A percentile compares a stretch with the other conserved stretches of the same genome.
Conservation (phyloP, 2,797 vertebrate genomes). For the Babyrousa celebensis region DNA sequence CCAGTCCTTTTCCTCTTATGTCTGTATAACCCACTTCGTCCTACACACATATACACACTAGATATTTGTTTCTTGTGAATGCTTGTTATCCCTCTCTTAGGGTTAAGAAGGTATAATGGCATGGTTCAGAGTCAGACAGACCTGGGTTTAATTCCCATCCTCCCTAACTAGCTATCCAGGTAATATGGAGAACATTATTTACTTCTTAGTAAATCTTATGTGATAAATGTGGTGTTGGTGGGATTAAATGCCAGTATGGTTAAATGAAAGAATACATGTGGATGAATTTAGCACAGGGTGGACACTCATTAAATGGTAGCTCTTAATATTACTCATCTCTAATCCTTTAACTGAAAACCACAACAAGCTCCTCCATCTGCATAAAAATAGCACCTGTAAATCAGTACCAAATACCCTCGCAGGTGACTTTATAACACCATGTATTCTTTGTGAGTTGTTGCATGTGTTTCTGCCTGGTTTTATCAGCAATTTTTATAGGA, state of each 20-base stretch:
- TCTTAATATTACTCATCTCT: constrained; percentile 21
- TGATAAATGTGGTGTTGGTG: neutral
- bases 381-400: neutral
- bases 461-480: constrained; percentile 5
- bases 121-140: neutral
- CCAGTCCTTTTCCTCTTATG: neutral
- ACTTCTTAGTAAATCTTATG: neutral
- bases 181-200: constrained; percentile 9
- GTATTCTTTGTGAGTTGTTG: neutral
- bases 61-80: neutral
- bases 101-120: neutral
- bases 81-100: neutral
- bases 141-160: neutral
- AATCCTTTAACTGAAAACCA: constrained; percentile 23
- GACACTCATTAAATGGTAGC: neutral
- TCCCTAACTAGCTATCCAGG: neutral
- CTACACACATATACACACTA: neutral
- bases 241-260: neutral
- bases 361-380: neutral
- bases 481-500: constrained; percentile 21
- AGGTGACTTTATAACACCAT: neutral
- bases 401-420: neutral
- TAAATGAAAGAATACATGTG: constrained; percentile 12
- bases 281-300: neutral
- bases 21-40: neutral